Base-by-base conservation (phyloP, 2,113 vertebrate genomes). In the Sinocyclocheilus grahami region DNA sequence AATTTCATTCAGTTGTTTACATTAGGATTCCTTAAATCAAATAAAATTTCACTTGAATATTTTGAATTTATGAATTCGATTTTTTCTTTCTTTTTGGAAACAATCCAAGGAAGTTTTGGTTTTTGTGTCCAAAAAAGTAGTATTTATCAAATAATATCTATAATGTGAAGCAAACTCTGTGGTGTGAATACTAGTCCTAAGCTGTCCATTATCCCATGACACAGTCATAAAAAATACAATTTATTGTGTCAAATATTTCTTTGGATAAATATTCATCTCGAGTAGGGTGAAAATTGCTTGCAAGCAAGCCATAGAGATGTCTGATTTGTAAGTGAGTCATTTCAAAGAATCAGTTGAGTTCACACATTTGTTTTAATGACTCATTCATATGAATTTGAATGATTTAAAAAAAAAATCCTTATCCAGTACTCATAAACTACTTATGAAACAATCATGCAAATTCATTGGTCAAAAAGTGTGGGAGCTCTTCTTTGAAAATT, bases 1-100 rank as follows among this genome's bases (percentile, higher is more conserved):
- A 5, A 72, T 46, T 81, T 65, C 12, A 46, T 65, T 62, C 60
- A 18, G 80, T n/a, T 82, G 81, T 83, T 83, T 69, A 71, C 81
- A 53, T 83, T 83, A 37, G 46, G 24, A 83, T 53, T 30, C n/a
- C 60, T 81, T 48, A 65, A 65, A 83, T 83, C 58, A 55, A 83
- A 83, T 83, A 83, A 83, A 82, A 71, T 53, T 53, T 71, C 65
- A 71, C 63, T 82, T 82, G 33, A 51, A 67, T 51, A 24, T 69
- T 71, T 71, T 55, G 18, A 53, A 65, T 5, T 22, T 53, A 24
- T 12, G 14, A 53, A 69, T 51, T 30, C 1, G 1, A 14, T 46
- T 27, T 10, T 67, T 33, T 27, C 6, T 80, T 33, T 67, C 53
- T 55, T 80, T 76, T 75, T 46, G 8, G 3, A 62, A 79, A 58